phyloP scores from a whole-genome alignment of 1,140 invertebrate species.

The Doryteuthis pealeii region DNA sequence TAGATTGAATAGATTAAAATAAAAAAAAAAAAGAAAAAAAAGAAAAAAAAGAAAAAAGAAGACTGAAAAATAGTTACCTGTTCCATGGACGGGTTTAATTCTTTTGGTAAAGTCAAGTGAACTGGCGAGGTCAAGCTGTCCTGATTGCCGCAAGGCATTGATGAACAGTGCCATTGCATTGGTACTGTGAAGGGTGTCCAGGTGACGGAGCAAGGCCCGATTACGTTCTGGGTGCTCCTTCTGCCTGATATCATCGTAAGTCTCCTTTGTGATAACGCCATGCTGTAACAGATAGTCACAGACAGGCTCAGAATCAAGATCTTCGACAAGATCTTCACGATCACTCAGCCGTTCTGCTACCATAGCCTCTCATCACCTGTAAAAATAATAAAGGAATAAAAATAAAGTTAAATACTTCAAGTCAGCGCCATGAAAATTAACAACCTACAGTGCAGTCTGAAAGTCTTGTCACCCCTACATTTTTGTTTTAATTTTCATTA shows the following conservation, averaged over 20 bases:
- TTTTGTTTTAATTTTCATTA: too few species aligned
- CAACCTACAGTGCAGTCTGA: neutral
- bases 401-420: too few species aligned
- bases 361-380: slow-evolving; percentile 32
- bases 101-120: slow-evolving; percentile 45
- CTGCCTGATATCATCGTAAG: slow-evolving; percentile 34
- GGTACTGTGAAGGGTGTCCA: slow-evolving; percentile 42
- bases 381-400: slow-evolving; percentile 12
- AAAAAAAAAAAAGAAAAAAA: too few species aligned
- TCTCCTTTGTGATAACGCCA: slow-evolving; percentile 44
- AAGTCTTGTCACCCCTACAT: too few species aligned
- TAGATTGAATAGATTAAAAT: too few species aligned
- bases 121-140: slow-evolving; percentile 53
- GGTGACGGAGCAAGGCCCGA: slow-evolving; percentile 41
- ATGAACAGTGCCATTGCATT: slow-evolving; percentile 51
- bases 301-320: slow-evolving; percentile 52
- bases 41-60: too few species aligned
- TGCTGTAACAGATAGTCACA: slow-evolving; percentile 56
- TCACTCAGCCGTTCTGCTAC: slow-evolving; percentile 37
- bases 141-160: slow-evolving; percentile 54
- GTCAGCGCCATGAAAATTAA: neutral
- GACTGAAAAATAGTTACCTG: slow-evolving; percentile 29
- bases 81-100: slow-evolving; percentile 51
- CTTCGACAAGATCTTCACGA: slow-evolving; percentile 47
- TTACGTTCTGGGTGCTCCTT: slow-evolving; percentile 44